Conservation (phyloP, 2,888 invertebrate species). For the Microplitis manilae region DNA sequence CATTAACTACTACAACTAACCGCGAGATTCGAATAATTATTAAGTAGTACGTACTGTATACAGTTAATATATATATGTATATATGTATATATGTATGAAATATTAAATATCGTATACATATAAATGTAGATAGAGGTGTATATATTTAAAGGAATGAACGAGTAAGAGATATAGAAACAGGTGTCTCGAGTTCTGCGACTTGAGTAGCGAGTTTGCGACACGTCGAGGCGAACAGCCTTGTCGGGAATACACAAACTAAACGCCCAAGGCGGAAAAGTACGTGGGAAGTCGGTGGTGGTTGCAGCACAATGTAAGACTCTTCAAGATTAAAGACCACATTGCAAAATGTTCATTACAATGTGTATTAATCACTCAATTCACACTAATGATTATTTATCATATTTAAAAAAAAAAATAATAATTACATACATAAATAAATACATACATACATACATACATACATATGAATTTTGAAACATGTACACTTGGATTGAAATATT, state of each 20-base stretch:
- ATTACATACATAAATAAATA: background rate
- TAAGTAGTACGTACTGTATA: background rate
- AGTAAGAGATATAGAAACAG: conserved; percentile 33
- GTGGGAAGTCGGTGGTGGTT: conserved; percentile 28
- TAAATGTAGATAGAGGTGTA: background rate
- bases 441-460: background rate
- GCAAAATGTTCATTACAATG: background rate
- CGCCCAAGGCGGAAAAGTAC: conserved; percentile 34
- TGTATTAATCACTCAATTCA: background rate
- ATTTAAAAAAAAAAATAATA: background rate
- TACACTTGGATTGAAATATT: no score
- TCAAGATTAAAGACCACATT: conserved; percentile 28
- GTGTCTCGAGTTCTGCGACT: conserved; percentile 34
- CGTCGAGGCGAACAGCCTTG: conserved; percentile 35
- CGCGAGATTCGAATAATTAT: background rate
- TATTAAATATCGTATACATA: background rate
- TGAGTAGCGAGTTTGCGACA: conserved; percentile 35
- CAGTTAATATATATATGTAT: no score
- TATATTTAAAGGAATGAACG: conserved; percentile 4
- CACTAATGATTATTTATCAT: background rate
- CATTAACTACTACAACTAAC: background rate
- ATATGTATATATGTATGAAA: background rate
- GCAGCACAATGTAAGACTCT: conserved; percentile 2
- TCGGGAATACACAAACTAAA: conserved; percentile 26
- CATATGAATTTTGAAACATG: background rate